Evolutionary conservation across 2,888 invertebrate species (phyloP).

Genomic region (Mesorhabditis spiculigera): DNA sequence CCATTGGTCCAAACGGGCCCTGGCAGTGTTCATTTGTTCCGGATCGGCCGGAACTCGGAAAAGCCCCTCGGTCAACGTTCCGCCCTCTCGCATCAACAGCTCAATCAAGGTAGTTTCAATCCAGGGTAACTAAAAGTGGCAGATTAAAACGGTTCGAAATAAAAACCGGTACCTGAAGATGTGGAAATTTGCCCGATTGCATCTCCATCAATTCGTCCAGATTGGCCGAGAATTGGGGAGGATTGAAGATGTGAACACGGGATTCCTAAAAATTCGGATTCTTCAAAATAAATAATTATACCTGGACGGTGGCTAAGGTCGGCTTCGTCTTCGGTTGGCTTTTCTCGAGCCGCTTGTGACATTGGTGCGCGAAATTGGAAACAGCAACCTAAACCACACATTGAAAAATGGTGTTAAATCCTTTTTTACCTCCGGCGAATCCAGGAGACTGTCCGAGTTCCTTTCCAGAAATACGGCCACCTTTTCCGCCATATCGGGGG

Average conservation of each 20-base stretch:
- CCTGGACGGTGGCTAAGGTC: constrained; percentile 61
- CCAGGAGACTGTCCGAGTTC: constrained; percentile 81
- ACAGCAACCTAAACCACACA: constrained; percentile 62
- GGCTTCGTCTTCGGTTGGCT: constrained; percentile 83
- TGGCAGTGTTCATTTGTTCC: constrained; percentile 46
- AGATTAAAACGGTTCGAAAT: constrained; percentile 89
- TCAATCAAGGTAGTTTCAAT: constrained; percentile 89
- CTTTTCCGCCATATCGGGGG: constrained; percentile 62
- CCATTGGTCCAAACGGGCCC: constrained; percentile 48
- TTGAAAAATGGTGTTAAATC: neutral
- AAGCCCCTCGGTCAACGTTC: constrained; percentile 85
- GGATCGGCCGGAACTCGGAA: constrained; percentile 66
- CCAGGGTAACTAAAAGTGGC: constrained; percentile 79
- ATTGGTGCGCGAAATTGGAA: constrained; percentile 71
- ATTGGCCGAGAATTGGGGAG: constrained; percentile 92
- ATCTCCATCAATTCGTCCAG: constrained; percentile 81
- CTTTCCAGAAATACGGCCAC: constrained; percentile 74
- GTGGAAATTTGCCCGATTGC: constrained; percentile 83
- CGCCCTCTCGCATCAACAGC: constrained; percentile 82
- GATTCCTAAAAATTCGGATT: constrained; percentile 8
- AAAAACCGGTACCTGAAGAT: constrained; percentile 55
- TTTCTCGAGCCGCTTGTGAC: constrained; percentile 60
- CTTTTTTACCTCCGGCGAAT: constrained; percentile 66
- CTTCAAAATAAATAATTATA: constrained; percentile 12
- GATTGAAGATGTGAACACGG: constrained; percentile 79